Evolutionary conservation across 2,888 invertebrate genomes (phyloP), one percentile per base, ranked within the genome.

Genomic region (Vandiemenella viatica): DNA sequence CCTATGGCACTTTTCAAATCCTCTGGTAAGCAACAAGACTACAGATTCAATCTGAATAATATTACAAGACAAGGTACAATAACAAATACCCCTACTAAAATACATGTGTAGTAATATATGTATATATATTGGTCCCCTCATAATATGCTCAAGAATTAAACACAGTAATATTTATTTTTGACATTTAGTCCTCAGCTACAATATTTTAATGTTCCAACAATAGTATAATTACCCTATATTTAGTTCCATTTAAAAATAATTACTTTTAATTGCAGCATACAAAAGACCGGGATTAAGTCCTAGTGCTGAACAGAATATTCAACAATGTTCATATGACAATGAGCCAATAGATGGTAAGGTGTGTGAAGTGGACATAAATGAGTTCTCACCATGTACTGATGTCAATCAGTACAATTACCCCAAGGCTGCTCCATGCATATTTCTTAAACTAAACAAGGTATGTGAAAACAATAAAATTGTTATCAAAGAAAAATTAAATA

Each of bases 371-470:
- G 77, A 85, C 43, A 69, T 85, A 45, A 68, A 74, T 46, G 69
- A 74, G 49, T 86, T 88, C 71, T 73, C 75, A 43, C 80, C 82
- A 44, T 96, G 95, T 70, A 79, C 80, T 52, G 71, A 76, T 50
- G 74, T 75, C 23, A 79, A 83, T 57, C 77, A 83, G 60, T 98
- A 84, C 69, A 93, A 92, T 63, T 97, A 83, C 68, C 79, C 80
- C 56, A 75, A 77, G 57, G 86, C 84, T 51, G 82, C 83, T 50
- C 97, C 97, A 15, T 98, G 98, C 68, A 85, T 98, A 65, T 84
- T 96, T 71, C 77, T 98, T 58, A 97, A 97, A 68, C 73, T 98
- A 59, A 98, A 98, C 68, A 92, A 88, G 81, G 92, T 92, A 67
- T 59, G 59, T 51, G 1, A 23, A n/a, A 21, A 16, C 7, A 8